phyloP scores from a whole-genome alignment of 2,888 invertebrate species.

The Agonopterix subpropinquella region DNA sequence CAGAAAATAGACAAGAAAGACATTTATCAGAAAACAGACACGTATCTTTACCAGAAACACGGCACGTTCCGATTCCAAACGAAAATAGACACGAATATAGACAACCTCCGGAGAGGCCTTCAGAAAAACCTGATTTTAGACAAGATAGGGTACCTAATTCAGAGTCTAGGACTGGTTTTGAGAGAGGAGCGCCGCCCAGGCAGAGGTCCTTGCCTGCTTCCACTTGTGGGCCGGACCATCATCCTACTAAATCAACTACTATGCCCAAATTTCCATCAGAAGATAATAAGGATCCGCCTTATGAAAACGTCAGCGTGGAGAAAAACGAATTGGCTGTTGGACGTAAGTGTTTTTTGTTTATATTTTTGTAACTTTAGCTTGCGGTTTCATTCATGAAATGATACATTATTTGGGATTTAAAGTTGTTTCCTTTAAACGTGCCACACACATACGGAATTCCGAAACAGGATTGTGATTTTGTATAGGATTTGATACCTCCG shows the following conservation, averaged over 20 bases:
- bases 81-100: slow-evolving; percentile 32
- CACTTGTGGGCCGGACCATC: slow-evolving; percentile 47
- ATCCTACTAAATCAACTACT: slow-evolving; percentile 74
- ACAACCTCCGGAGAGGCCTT: slow-evolving; percentile 45
- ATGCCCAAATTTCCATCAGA: slow-evolving; percentile 75
- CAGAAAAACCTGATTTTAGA: slow-evolving; percentile 34
- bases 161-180: slow-evolving; percentile 17
- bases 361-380: too few species aligned
- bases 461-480: too few species aligned
- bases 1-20: neutral
- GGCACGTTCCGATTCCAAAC: slow-evolving; percentile 5
- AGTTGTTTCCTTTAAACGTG: too few species aligned
- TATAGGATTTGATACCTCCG: too few species aligned
- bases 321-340: slow-evolving; percentile 54
- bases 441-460: too few species aligned
- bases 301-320: slow-evolving; percentile 59
- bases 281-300: slow-evolving; percentile 56
- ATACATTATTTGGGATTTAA: too few species aligned
- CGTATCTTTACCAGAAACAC: neutral
- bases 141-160: slow-evolving; percentile 10
- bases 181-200: slow-evolving; percentile 49
- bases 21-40: slow-evolving; percentile 3
- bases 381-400: too few species aligned
- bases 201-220: slow-evolving; percentile 59
- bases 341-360: slow-evolving; percentile 39